These are phyloP conservation scores for Drosophila pseudoobscura DNA, from an alignment of 1,140 invertebrate genomes.

Conservation along the genomic window DNA sequence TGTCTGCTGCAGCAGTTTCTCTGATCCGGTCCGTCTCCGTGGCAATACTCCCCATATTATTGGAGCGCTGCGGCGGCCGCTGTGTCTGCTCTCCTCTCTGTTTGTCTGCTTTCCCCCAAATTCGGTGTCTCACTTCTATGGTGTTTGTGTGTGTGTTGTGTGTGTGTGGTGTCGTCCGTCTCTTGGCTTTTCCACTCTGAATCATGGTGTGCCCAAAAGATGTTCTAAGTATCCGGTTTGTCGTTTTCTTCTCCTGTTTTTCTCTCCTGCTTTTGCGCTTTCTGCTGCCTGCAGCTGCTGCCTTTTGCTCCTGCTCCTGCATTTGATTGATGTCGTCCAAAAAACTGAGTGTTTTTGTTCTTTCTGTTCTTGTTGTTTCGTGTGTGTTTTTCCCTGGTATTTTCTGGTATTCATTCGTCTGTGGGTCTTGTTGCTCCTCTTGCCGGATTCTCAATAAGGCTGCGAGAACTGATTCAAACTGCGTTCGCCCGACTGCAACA, in stretches of 20 bases:
- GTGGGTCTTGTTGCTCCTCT: conserved; percentile 63
- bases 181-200: neutral
- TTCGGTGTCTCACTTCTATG: too few relatives aligned
- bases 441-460: conserved; percentile 75
- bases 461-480: conserved; percentile 81
- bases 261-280: conserved; percentile 16
- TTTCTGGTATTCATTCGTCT: conserved; percentile 40
- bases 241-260: conserved; percentile 37
- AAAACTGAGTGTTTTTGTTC: conserved; percentile 55
- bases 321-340: conserved; percentile 44
- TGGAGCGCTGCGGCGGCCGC: conserved; percentile 13
- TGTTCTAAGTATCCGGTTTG: conserved; percentile 24
- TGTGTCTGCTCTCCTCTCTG: conserved; percentile 5
- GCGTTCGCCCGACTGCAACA: conserved; percentile 56
- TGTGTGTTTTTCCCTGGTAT: conserved; percentile 52
- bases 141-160: too few relatives aligned
- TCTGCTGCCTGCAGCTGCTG: conserved; percentile 38
- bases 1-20: neutral
- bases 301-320: too few relatives aligned
- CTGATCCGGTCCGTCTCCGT: neutral
- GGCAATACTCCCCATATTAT: conserved; percentile 1
- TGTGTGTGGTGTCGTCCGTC: too few relatives aligned
- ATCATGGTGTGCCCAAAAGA: neutral
- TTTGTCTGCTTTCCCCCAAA: neutral
- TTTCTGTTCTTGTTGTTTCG: conserved; percentile 59